These are phyloP conservation scores for Synanthedon formicaeformis DNA, from an alignment of 2,888 invertebrate genomes.

Conservation along the genomic window DNA sequence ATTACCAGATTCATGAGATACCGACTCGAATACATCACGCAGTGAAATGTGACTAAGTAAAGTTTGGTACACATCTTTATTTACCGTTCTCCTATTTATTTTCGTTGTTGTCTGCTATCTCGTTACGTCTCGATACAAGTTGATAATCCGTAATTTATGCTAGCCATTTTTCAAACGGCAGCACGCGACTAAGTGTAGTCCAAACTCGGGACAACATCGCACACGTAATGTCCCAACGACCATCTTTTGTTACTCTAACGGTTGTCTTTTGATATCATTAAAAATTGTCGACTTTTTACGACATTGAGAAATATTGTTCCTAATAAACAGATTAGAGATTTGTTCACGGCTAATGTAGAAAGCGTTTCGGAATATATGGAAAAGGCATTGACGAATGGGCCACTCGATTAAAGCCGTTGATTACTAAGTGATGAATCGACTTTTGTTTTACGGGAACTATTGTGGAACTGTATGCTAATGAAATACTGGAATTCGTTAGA, in stretches of 20 bases:
- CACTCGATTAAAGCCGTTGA: constrained; percentile 25
- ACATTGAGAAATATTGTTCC: constrained; percentile 54
- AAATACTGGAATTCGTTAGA: constrained; percentile 10
- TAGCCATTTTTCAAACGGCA: constrained; percentile 48
- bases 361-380: constrained; percentile 28
- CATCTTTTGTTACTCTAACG: constrained; percentile 60
- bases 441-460: constrained; percentile 5
- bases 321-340: constrained; percentile 50
- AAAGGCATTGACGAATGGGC: constrained; percentile 37
- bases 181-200: constrained; percentile 52
- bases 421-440: constrained; percentile 13
- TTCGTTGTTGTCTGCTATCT: constrained; percentile 51
- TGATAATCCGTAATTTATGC: constrained; percentile 68
- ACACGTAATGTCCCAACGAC: constrained; percentile 41
- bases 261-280: constrained; percentile 64
- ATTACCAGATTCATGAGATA: constrained; percentile 28
- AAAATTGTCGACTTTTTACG: constrained; percentile 43
- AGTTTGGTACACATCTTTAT: constrained; percentile 42
- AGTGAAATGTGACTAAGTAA: constrained; percentile 12
- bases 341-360: constrained; percentile 40
- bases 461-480: constrained; percentile 10
- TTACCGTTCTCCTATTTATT: constrained; percentile 60
- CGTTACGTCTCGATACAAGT: constrained; percentile 53
- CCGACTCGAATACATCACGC: constrained; percentile 13
- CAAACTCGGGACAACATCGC: constrained; percentile 24